Evolutionary conservation across 1,140 invertebrate species (phyloP), one percentile per base, ranked within the genome.

Genomic region (Onthophagus taurus): DNA sequence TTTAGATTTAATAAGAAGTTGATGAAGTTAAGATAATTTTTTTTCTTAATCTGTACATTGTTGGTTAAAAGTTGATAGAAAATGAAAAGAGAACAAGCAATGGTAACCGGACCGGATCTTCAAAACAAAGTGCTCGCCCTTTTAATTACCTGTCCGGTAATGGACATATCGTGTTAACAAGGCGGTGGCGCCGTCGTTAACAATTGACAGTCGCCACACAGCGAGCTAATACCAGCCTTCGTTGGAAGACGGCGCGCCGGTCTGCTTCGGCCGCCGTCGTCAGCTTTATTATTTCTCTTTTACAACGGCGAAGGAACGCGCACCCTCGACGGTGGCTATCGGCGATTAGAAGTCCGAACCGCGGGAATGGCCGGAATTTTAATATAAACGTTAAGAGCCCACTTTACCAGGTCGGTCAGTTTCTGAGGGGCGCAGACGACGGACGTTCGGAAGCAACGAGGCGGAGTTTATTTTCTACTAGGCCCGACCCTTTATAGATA

Each of bases 141-240:
- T 62, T 62, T 62, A 62, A 62, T 62, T 62, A 60, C 60, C 60
- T 58, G 55, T 54, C 48, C 48, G 50, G 60, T 62, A 62, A 62
- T 62, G 60, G 60, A 62, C 57, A 54, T 62, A 60, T 57, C 60
- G 52, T 62, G 60, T 62, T 53, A 56, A 62, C 60, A 59, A 54
- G 50, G 39, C 45, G 54, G 47, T 59, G 58, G 57, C 58, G 57
- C 58, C 58, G 60, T 44, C 48, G 44, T 31, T 54, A 46, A 57
- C 58, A 58, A 56, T 54, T 56, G 58, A 59, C 57, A 50, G 52
- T 50, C 60, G 53, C 60, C 59, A 54, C 59, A 60, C 59, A 31
- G 54, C 51, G 53, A 21, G 17, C 19, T 26, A 29, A 41, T 41
- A 41, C 38, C 21, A 16, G 24, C 24, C 16, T 41, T 41, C 29